These are phyloP conservation scores for Spilosoma lubricipeda DNA, from an alignment of 2,888 invertebrate genomes.

Conservation along the genomic window DNA sequence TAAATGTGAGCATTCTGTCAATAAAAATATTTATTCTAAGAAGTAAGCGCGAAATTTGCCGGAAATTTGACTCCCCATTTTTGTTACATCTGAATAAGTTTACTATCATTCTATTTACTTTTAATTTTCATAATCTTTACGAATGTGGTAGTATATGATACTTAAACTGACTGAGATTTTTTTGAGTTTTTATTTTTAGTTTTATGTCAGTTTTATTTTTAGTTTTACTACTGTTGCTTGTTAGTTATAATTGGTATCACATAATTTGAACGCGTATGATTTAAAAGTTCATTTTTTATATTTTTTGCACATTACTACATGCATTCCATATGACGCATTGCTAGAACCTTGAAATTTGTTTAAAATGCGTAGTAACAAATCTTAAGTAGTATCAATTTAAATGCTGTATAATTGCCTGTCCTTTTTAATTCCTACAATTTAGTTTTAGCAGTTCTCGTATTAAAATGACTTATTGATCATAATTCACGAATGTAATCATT, in stretches of 20 bases:
- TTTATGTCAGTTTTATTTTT: no score
- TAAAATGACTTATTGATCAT: neutral
- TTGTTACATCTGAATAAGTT: constrained; percentile 33
- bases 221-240: no score
- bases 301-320: no score
- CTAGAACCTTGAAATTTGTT: no score
- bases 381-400: neutral
- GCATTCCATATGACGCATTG: neutral
- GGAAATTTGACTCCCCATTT: constrained; percentile 55
- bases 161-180: neutral
- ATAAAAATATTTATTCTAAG: constrained; percentile 54
- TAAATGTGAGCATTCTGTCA: constrained; percentile 37
- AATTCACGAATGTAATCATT: constrained; percentile 13
- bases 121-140: constrained; percentile 7
- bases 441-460: neutral
- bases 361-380: neutral
- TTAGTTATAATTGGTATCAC: no score
- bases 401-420: neutral
- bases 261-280: no score
- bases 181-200: no score
- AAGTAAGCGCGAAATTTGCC: constrained; percentile 46
- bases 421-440: no score
- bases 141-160: neutral
- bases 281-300: no score
- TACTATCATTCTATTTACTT: constrained; percentile 12